Conservation (phyloP, 2,797 vertebrate species). For the Scleropages formosus region DNA sequence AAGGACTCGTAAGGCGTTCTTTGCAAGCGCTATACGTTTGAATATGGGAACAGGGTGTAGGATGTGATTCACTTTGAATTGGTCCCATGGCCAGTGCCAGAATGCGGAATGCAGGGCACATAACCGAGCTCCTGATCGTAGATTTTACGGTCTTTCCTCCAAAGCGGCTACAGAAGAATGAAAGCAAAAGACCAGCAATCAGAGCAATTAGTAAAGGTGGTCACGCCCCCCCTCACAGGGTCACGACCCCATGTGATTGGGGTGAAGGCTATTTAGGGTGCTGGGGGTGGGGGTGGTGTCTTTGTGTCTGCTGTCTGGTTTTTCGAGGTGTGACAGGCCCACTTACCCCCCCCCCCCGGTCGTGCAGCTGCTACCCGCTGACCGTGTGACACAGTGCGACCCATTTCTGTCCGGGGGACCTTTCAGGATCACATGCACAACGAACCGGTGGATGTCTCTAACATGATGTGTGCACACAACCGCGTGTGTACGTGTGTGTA, state of each 20-base stretch:
- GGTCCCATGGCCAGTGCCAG: too few species aligned
- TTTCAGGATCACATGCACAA: too few species aligned
- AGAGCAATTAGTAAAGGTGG: neutral
- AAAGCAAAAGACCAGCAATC: slow-evolving; percentile 7
- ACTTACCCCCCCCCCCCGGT: too few species aligned
- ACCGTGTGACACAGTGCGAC: neutral
- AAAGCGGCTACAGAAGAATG: neutral
- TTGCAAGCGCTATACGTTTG: too few species aligned
- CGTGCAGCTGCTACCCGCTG: neutral
- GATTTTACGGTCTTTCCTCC: too few species aligned
- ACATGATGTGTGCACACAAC: too few species aligned
- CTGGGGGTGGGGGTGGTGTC: neutral
- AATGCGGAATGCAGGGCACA: too few species aligned
- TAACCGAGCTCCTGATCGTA: neutral
- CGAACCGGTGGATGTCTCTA: too few species aligned
- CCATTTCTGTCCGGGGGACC: too few species aligned
- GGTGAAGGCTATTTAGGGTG: slow-evolving; percentile 3
- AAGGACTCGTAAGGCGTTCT: neutral
- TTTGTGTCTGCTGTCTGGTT: neutral
- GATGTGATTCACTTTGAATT: too few species aligned
- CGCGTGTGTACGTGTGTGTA: neutral
- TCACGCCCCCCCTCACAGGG: neutral
- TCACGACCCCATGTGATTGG: slow-evolving; percentile 9
- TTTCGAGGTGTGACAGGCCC: neutral
- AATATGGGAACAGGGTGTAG: too few species aligned